Evolutionary conservation across 2,888 invertebrate genomes (phyloP).

Genomic region (Cheilosia impressa): DNA sequence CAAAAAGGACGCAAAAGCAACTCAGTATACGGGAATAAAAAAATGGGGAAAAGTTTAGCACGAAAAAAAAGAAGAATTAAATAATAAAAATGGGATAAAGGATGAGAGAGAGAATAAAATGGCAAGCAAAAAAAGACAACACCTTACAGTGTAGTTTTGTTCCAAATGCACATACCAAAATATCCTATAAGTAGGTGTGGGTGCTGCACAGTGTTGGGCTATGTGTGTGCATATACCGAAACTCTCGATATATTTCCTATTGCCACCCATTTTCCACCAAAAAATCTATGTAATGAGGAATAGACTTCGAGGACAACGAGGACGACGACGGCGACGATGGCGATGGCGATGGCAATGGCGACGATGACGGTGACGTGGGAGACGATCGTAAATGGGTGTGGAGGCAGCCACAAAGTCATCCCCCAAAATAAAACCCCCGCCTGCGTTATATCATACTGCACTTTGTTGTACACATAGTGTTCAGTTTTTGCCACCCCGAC

Average conservation of each 20-base stretch:
- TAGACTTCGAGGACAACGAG: slow-evolving; percentile 39
- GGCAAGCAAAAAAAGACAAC: slow-evolving; percentile 28
- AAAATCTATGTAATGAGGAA: slow-evolving; percentile 56
- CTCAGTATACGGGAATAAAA: slow-evolving; percentile 41
- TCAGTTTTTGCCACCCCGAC: slow-evolving; percentile 28
- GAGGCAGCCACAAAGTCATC: slow-evolving; percentile 31
- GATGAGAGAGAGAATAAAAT: slow-evolving; percentile 23
- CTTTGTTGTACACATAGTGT: slow-evolving; percentile 8
- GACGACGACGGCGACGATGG: slow-evolving; percentile 4
- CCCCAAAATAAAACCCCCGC: slow-evolving; percentile 16
- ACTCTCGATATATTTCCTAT: slow-evolving; percentile 57
- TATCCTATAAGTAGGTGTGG: slow-evolving; percentile 55
- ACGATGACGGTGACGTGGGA: slow-evolving; percentile 35
- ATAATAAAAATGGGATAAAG: slow-evolving; percentile 51
- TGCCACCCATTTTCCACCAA: slow-evolving; percentile 36
- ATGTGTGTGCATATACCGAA: slow-evolving; percentile 15
- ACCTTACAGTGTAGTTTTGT: slow-evolving; percentile 55
- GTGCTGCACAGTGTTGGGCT: slow-evolving; percentile 30
- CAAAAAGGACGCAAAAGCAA: slow-evolving; percentile 35
- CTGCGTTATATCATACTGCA: slow-evolving; percentile 39
- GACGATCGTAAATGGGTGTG: slow-evolving; percentile 35
- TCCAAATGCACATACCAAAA: slow-evolving; percentile 65
- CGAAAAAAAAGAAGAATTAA: slow-evolving; percentile 59
- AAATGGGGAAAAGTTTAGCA: slow-evolving; percentile 64
- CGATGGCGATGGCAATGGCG: slow-evolving; percentile 24